Conservation (phyloP, 2,797 vertebrate genomes). For the Sebastes trivittatus region DNA sequence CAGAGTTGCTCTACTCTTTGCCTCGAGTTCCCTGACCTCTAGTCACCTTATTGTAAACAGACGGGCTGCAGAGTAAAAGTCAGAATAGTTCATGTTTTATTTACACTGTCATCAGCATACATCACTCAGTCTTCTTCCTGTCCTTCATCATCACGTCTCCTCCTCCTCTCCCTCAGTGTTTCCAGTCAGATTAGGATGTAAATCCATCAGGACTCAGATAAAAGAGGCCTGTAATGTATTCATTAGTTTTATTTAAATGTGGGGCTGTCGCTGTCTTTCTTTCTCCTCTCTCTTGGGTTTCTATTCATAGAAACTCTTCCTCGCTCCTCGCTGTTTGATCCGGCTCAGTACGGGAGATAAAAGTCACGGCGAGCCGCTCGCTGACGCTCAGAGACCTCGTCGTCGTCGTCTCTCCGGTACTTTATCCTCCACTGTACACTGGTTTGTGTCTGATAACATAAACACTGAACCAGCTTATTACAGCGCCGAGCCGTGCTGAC, state of each 20-base stretch:
- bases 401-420: too few relatives aligned
- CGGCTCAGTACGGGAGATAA: conserved; percentile 7
- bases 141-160: neutral
- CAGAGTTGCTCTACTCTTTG: too few relatives aligned
- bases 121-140: neutral
- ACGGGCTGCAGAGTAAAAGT: too few relatives aligned
- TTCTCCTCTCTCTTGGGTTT: conserved; percentile 15
- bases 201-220: conserved; percentile 67
- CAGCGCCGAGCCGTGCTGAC: too few relatives aligned
- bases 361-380: neutral
- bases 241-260: conserved; percentile 79
- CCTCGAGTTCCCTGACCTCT: too few relatives aligned
- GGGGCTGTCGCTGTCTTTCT: conserved; percentile 1
- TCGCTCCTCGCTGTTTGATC: conserved; percentile 45
- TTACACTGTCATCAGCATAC: too few relatives aligned
- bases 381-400: too few relatives aligned
- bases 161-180: neutral
- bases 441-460: too few relatives aligned
- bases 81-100: too few relatives aligned
- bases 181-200: conserved; percentile 33
- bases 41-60: too few relatives aligned
- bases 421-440: too few relatives aligned
- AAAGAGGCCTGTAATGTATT: conserved; percentile 77
- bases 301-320: conserved; percentile 37
- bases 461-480: too few relatives aligned